Conservation (phyloP, 2,797 vertebrate genomes). For the Cirrhinus mrigala region DNA sequence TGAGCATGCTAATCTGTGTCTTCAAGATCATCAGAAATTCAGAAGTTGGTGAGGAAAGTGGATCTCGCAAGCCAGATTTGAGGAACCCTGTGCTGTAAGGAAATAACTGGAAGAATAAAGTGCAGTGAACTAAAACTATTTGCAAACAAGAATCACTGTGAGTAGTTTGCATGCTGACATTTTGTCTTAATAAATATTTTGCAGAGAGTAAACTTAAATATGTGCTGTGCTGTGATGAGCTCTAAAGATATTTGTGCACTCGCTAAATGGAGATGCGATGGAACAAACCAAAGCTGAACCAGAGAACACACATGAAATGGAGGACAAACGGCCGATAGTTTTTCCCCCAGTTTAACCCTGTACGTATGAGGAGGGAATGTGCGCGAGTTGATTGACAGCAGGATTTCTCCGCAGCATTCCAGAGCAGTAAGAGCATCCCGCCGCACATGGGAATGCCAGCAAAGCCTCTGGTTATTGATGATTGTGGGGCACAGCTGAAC, state of each 20-base stretch:
- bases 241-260: not conserved
- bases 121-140: not conserved
- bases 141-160: not conserved
- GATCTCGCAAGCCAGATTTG: too few relatives aligned
- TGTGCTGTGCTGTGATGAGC: not conserved
- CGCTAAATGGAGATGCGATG: not conserved
- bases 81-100: too few relatives aligned
- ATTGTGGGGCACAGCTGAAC: conserved; percentile 56
- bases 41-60: too few relatives aligned
- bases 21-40: too few relatives aligned
- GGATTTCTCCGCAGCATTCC: conserved; percentile 58
- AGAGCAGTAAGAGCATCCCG: conserved; percentile 32
- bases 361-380: not conserved
- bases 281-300: not conserved
- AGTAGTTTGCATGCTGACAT: not conserved
- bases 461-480: conserved; percentile 67
- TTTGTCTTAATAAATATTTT: not conserved
- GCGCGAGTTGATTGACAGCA: conserved; percentile 44
- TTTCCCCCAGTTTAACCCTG: not conserved
- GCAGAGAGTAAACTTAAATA: not conserved
- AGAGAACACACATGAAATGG: not conserved
- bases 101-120: not conserved
- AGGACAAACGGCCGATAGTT: not conserved
- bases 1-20: too few relatives aligned
- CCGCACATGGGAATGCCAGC: conserved; percentile 59